These are phyloP conservation scores for Brachyistius frenatus DNA, from an alignment of 2,113 vertebrate genomes.

Conservation along the genomic window DNA sequence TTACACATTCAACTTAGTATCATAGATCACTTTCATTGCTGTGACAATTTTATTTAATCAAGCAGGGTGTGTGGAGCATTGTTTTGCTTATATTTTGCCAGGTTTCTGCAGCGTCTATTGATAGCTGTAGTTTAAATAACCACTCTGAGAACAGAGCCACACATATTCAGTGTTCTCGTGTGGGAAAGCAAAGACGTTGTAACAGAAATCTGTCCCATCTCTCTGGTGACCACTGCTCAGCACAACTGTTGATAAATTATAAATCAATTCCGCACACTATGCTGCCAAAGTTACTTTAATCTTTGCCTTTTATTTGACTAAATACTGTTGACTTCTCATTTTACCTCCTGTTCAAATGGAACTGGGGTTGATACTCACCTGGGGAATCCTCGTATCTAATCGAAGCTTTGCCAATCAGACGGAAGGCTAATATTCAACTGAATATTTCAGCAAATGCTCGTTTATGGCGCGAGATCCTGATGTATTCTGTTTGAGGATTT, in stretches of 20 bases:
- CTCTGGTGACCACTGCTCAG: slow-evolving; percentile 64
- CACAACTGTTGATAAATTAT: slow-evolving; percentile 78
- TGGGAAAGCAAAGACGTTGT: slow-evolving; percentile 47
- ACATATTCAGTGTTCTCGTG: slow-evolving; percentile 54
- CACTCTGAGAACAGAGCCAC: slow-evolving; percentile 38
- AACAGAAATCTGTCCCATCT: slow-evolving; percentile 60
- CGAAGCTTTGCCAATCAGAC: slow-evolving; percentile 52
- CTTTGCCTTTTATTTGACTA: slow-evolving; percentile 81
- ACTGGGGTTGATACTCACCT: slow-evolving; percentile 67
- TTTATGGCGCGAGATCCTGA: slow-evolving; percentile 53
- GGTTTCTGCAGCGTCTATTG: slow-evolving; percentile 34
- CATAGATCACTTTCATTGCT: slow-evolving; percentile 77
- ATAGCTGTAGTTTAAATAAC: slow-evolving; percentile 62
- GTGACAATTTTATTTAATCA: slow-evolving; percentile 78
- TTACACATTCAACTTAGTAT: slow-evolving; percentile 71
- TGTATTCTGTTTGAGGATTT: slow-evolving; percentile 72
- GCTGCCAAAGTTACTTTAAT: slow-evolving; percentile 81
- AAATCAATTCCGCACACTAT: slow-evolving; percentile 80
- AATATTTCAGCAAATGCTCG: slow-evolving; percentile 62
- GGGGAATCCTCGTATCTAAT: slow-evolving; percentile 75
- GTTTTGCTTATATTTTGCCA: slow-evolving; percentile 60
- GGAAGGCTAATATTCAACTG: slow-evolving; percentile 57
- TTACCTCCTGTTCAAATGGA: slow-evolving; percentile 68
- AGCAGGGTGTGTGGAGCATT: slow-evolving; percentile 42
- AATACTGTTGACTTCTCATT: slow-evolving; percentile 78